Conservation (phyloP, 2,888 invertebrate species). For the Xestia c-nigrum region DNA sequence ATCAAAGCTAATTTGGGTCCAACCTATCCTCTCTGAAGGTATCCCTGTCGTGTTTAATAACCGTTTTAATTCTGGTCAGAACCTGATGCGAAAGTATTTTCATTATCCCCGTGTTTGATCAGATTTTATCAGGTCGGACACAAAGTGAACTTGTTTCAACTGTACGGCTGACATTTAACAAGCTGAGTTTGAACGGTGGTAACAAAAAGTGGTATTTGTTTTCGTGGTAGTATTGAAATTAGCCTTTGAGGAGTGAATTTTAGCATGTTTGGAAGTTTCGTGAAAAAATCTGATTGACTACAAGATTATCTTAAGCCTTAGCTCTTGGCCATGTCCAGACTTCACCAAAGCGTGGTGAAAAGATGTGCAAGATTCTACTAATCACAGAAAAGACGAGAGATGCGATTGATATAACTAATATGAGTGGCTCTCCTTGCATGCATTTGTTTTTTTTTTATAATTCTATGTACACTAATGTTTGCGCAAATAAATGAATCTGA, state of each 20-base stretch:
- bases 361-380: no score
- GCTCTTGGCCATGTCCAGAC: no score
- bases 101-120: constrained; percentile 44
- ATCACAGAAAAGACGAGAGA: no score
- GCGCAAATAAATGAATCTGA: no score
- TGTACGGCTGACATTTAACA: constrained; percentile 37
- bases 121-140: constrained; percentile 38
- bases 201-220: not conserved
- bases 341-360: no score
- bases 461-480: no score
- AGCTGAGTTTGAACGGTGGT: constrained; percentile 32
- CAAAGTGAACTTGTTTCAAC: constrained; percentile 51
- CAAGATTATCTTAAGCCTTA: not conserved
- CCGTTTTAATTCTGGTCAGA: constrained; percentile 9
- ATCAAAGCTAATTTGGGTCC: not conserved
- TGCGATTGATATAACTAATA: no score
- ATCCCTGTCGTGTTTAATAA: constrained; percentile 14
- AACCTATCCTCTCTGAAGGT: constrained; percentile 11
- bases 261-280: not conserved
- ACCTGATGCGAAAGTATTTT: constrained; percentile 55
- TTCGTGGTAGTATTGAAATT: not conserved
- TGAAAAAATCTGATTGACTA: not conserved
- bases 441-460: no score
- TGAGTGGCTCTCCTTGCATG: no score
- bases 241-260: not conserved